phyloP scores from a whole-genome alignment of 2,888 invertebrate species.

The Lagria hirta region DNA sequence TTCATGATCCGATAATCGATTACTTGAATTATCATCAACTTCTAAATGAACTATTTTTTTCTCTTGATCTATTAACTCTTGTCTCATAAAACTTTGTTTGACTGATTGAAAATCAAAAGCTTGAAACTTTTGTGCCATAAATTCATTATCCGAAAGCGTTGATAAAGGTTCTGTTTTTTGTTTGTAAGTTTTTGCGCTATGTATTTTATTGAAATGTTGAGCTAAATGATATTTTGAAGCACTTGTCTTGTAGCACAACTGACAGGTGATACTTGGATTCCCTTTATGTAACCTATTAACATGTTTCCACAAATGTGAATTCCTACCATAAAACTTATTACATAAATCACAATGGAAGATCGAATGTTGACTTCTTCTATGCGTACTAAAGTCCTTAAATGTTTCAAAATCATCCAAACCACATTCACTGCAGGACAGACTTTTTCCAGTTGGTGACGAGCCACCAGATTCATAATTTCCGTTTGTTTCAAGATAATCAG shows the following conservation, averaged over 20 bases:
- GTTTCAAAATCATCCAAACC: constrained; percentile 49
- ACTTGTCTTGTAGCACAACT: constrained; percentile 60
- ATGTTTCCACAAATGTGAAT: constrained; percentile 64
- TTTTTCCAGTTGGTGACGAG: constrained; percentile 32
- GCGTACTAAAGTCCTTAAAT: constrained; percentile 58
- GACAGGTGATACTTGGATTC: constrained; percentile 62
- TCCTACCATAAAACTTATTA: constrained; percentile 62
- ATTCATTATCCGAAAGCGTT: constrained; percentile 36
- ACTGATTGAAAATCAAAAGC: constrained; percentile 47
- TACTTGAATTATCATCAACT: constrained; percentile 30
- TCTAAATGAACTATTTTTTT: constrained; percentile 29
- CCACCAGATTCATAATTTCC: constrained; percentile 28
- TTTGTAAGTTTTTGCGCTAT: constrained; percentile 43
- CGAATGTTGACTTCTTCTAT: constrained; percentile 57
- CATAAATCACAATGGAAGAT: constrained; percentile 64
- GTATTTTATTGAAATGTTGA: constrained; percentile 60
- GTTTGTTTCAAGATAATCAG: constrained; percentile 55
- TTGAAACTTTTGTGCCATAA: constrained; percentile 49
- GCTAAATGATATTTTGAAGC: constrained; percentile 61
- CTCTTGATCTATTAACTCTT: constrained; percentile 42
- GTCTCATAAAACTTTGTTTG: constrained; percentile 48
- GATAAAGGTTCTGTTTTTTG: constrained; percentile 12
- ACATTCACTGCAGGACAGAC: constrained; percentile 43
- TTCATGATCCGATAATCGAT: constrained; percentile 29
- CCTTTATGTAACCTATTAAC: constrained; percentile 61